Percentiles rank a stretch among this genome's conserved stretches.
Conservation (phyloP, 2,113 vertebrate species). For the Vidua chalybeata region DNA sequence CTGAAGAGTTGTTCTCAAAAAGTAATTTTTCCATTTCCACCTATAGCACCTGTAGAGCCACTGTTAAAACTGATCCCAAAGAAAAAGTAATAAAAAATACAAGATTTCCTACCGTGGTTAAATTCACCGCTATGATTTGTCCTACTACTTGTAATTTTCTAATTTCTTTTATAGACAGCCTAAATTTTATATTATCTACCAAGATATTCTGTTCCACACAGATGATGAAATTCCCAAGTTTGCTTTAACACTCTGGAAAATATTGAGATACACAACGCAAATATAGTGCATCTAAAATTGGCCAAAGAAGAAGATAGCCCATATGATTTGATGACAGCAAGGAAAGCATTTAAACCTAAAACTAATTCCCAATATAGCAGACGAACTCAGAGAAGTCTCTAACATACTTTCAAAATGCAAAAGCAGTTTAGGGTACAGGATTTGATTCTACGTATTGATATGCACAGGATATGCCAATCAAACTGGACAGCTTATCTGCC, state of each 20-base stretch:
- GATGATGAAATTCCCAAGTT: neutral
- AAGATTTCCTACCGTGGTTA: neutral
- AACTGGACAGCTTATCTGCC: slow-evolving; percentile 27
- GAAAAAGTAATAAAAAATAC: neutral
- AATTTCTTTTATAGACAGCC: neutral
- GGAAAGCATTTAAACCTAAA: slow-evolving; percentile 7
- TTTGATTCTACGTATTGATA: neutral
- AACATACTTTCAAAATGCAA: neutral
- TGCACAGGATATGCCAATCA: slow-evolving; percentile 17
- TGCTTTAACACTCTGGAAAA: neutral
- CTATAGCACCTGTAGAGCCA: neutral
- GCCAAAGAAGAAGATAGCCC: neutral
- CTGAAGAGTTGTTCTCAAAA: slow-evolving; percentile 1
- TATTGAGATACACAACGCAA: neutral
- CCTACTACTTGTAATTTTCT: neutral
- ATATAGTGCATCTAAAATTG: neutral
- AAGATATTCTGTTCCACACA: neutral
- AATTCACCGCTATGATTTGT: slow-evolving; percentile 5
- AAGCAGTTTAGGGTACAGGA: neutral
- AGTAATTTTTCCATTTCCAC: neutral
- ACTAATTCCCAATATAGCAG: neutral
- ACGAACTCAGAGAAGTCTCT: neutral
- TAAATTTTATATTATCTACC: neutral
- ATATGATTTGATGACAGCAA: neutral
- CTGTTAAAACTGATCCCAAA: slow-evolving; percentile 16